Evolutionary conservation across 1,140 invertebrate species (phyloP).

Genomic region (Lanistes nyassanus): DNA sequence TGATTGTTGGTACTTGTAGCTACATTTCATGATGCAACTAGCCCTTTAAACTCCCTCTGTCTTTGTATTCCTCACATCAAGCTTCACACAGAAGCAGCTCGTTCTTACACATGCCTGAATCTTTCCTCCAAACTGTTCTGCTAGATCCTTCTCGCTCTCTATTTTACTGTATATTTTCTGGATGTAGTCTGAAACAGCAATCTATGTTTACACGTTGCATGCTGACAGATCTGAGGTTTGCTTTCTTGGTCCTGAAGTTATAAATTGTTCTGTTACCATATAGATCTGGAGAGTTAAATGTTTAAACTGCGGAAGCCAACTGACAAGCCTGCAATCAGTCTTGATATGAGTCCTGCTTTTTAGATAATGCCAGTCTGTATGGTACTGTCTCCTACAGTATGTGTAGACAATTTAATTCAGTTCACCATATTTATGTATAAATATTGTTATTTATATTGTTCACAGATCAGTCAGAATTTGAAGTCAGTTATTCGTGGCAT

Average conservation of each 20-base stretch:
- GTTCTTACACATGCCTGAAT: neutral
- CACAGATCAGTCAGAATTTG: slow-evolving; percentile 57
- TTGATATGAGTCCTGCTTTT: neutral
- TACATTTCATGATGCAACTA: no score
- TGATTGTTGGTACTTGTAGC: neutral
- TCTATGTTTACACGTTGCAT: no score
- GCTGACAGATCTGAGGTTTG: no score
- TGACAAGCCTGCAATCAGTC: no score
- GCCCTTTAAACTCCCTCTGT: neutral
- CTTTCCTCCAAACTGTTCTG: no score
- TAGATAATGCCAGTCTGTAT: neutral
- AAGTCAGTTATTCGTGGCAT: slow-evolving; percentile 58
- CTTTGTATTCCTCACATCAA: no score
- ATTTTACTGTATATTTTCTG: no score
- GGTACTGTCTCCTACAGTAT: neutral
- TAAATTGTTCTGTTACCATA: neutral
- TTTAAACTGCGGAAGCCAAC: neutral
- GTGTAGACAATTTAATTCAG: neutral
- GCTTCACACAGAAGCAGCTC: neutral
- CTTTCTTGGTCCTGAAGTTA: no score
- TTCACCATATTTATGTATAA: slow-evolving; percentile 4
- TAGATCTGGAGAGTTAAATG: neutral
- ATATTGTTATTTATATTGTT: slow-evolving; percentile 4
- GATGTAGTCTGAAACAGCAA: no score
- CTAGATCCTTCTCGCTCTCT: no score